Percentiles rank a stretch among this genome's conserved stretches.
phyloP scores from a whole-genome alignment of 1,140 invertebrate species.

The Drosophila busckii region DNA sequence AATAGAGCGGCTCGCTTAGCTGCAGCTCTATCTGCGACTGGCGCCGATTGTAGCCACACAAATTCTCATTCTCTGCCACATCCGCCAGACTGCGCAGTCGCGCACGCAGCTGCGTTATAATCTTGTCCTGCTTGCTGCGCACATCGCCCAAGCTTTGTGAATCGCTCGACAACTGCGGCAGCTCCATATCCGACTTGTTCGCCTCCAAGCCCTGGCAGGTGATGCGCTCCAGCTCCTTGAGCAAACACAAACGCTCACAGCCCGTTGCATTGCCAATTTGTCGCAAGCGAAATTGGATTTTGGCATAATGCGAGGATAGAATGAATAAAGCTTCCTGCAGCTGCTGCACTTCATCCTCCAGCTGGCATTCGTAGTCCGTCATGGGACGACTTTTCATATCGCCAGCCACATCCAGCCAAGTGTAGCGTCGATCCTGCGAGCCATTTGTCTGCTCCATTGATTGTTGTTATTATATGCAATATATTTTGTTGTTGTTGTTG shows the following conservation, averaged over 20 bases:
- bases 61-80: neutral
- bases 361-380: conserved; percentile 44
- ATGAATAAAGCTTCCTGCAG: conserved; percentile 50
- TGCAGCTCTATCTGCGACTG: neutral
- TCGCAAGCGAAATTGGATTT: conserved; percentile 52
- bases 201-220: conserved; percentile 25
- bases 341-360: conserved; percentile 53
- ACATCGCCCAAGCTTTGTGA: conserved; percentile 25
- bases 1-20: too few species aligned
- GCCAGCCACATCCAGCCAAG: conserved; percentile 17
- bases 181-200: neutral
- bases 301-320: conserved; percentile 56
- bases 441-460: neutral
- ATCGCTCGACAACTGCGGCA: conserved; percentile 31
- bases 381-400: conserved; percentile 27
- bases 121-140: conserved; percentile 32
- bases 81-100: conserved; percentile 13
- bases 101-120: conserved; percentile 30
- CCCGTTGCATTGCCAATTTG: conserved; percentile 40
- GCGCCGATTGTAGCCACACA: conserved; percentile 2
- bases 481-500: neutral
- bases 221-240: conserved; percentile 44
- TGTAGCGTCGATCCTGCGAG: conserved; percentile 19
- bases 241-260: conserved; percentile 21
- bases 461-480: neutral